phyloP scores from a whole-genome alignment of 2,797 vertebrate genomes.

The Xenentodon cancila region DNA sequence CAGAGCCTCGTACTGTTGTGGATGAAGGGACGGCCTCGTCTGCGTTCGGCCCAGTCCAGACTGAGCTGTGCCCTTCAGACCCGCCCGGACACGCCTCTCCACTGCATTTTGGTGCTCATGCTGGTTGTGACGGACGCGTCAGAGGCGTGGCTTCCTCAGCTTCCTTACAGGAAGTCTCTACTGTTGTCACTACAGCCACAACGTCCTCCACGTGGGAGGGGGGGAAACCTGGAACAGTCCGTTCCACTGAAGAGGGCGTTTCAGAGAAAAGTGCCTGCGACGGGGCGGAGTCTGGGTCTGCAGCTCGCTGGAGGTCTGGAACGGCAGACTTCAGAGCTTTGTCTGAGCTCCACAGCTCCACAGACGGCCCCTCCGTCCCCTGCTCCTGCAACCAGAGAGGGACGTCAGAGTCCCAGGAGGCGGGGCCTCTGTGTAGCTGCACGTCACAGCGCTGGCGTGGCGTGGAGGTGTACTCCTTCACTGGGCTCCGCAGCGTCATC shows the following conservation, averaged over 20 bases:
- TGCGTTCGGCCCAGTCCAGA: constrained; percentile 62
- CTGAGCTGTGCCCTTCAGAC: constrained; percentile 53
- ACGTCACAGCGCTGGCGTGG: constrained; percentile 85
- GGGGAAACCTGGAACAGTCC: constrained; percentile 34
- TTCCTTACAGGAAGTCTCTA: no score
- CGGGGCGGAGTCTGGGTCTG: constrained; percentile 25
- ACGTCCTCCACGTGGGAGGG: not conserved
- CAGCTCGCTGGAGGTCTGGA: constrained; percentile 31
- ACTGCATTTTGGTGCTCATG: constrained; percentile 63
- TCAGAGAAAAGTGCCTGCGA: constrained; percentile 58
- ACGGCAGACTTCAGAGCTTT: constrained; percentile 90
- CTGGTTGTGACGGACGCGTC: constrained; percentile 61
- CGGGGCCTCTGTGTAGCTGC: constrained; percentile 32
- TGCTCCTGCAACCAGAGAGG: constrained; percentile 46
- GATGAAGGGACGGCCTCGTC: constrained; percentile 18
- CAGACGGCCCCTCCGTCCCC: not conserved
- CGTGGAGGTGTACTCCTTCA: constrained; percentile 95
- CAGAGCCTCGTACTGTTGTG: constrained; percentile 34
- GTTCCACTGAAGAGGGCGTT: constrained; percentile 48
- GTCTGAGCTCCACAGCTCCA: constrained; percentile 79
- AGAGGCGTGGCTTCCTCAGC: constrained; percentile 15
- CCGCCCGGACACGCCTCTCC: constrained; percentile 53
- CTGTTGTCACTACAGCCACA: constrained; percentile 19
- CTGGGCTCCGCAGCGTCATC: constrained; percentile 88
- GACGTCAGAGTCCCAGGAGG: not conserved